phyloP scores from a whole-genome alignment of 2,797 vertebrate species.

The Clarias platycephalus region DNA sequence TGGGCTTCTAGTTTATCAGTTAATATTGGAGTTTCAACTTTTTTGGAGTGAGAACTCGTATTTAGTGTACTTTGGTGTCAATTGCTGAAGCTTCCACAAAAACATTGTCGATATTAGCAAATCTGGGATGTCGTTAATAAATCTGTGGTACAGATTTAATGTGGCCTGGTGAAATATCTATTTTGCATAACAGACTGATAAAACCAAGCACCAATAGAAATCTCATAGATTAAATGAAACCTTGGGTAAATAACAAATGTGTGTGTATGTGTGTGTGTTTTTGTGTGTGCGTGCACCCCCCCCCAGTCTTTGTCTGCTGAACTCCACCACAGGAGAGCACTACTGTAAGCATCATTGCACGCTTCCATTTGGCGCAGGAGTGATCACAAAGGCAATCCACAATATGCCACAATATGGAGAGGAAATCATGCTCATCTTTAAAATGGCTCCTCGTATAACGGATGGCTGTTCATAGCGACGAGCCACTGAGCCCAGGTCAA shows the following conservation, averaged over 20 bases:
- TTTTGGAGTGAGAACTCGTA: background rate
- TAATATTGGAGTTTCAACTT: background rate
- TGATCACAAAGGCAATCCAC: constrained; percentile 42
- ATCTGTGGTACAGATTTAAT: background rate
- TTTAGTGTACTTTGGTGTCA: background rate
- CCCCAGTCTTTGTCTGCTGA: constrained; percentile 57
- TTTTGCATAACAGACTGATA: background rate
- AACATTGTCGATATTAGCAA: background rate
- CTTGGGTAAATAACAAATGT: background rate
- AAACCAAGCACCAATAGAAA: background rate
- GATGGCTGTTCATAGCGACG: constrained; percentile 33
- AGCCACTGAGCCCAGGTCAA: constrained; percentile 30
- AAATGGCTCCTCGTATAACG: constrained; percentile 35
- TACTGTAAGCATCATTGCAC: constrained; percentile 53
- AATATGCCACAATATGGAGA: constrained; percentile 52
- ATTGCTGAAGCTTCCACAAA: background rate
- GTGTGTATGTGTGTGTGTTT: too few relatives aligned
- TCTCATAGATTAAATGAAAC: background rate
- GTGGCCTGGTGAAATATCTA: background rate
- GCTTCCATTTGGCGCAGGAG: constrained; percentile 45
- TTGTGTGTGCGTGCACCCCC: background rate
- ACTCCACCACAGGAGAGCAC: constrained; percentile 54
- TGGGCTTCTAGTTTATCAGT: background rate
- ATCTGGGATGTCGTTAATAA: background rate
- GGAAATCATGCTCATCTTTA: constrained; percentile 46